These are phyloP conservation scores for Bombus cullumanus DNA, from an alignment of 1,140 invertebrate genomes.

Conservation along the genomic window DNA sequence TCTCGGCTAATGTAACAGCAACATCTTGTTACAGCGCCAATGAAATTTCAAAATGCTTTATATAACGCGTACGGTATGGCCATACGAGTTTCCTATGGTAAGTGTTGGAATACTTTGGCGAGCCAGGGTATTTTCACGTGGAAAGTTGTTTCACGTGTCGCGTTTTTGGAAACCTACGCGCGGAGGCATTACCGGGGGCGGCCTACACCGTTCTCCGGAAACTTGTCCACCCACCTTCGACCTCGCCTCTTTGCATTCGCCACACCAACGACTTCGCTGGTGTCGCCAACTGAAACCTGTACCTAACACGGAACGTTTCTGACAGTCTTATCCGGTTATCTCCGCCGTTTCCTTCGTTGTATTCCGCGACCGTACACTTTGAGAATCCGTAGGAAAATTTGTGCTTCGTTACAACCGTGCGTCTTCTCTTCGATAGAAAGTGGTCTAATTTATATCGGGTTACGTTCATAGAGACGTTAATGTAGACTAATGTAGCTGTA, in stretches of 20 bases:
- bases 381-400: background rate
- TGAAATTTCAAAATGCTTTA: background rate
- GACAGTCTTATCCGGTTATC: conserved; percentile 56
- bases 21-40: too few species aligned
- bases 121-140: conserved; percentile 37
- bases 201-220: conserved; percentile 71
- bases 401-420: background rate
- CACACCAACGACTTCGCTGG: conserved; percentile 41
- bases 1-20: too few species aligned
- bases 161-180: conserved; percentile 71
- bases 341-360: conserved; percentile 22
- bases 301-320: conserved; percentile 42
- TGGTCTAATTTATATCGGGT: background rate
- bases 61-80: background rate
- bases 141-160: conserved; percentile 57
- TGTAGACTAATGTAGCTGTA: background rate
- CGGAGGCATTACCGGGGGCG: conserved; percentile 55
- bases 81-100: background rate
- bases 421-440: background rate
- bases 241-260: conserved; percentile 74
- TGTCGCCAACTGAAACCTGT: conserved; percentile 40
- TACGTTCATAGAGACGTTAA: background rate
- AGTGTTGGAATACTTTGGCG: background rate
- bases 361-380: too few species aligned
- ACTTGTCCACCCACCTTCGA: conserved; percentile 82